Base-by-base conservation (phyloP, 2,888 invertebrate genomes). In the Sphinx pinastri region DNA sequence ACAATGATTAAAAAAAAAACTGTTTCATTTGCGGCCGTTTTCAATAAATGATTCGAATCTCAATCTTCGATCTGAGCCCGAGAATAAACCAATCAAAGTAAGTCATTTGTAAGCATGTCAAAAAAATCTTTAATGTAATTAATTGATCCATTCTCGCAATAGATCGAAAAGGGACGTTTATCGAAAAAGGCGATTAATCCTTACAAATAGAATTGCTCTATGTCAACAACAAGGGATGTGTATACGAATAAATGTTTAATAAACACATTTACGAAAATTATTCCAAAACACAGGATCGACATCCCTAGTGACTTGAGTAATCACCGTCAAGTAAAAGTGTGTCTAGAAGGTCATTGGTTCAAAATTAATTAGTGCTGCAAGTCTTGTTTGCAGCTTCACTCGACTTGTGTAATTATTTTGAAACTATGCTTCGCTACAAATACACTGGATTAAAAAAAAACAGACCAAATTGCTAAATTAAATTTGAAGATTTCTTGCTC, bases 331-430 rank as follows among this genome's bases (percentile, higher is more conserved):
- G 63, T 63, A 63, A 63, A 63, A 49, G 63, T 63, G 49, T 47
- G 19, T 47, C 19, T 49, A 49, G 49, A 63, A 63, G 49, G 63
- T 63, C 63, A 63, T 49, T 47, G 49, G 63, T 19, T 63, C 49
- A 49, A 63, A 16, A 63, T 19, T 49, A 63, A 63, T 63, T 63
- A 63, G 63, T 49, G 63, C 47, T 63, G 47, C 49, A 63, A 63
- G 63, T 63, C 49, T 58, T 14, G 49, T 25, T 63, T 49, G 63
- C 63, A 63, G 49, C 47, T 49, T 49, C 63, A 63, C 63, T 63
- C 63, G 19, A 63, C 16, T 63, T 47, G 16, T 10, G 47, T 47
- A 16, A 63, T 63, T 63, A 63, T 63, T 63, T 63, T 47, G 19
- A 63, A 63, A 63, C 38, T 59, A 6, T 19, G 19, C 19, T 25